phyloP scores from a whole-genome alignment of 2,113 vertebrate species.

The Eubucco bourcierii region DNA sequence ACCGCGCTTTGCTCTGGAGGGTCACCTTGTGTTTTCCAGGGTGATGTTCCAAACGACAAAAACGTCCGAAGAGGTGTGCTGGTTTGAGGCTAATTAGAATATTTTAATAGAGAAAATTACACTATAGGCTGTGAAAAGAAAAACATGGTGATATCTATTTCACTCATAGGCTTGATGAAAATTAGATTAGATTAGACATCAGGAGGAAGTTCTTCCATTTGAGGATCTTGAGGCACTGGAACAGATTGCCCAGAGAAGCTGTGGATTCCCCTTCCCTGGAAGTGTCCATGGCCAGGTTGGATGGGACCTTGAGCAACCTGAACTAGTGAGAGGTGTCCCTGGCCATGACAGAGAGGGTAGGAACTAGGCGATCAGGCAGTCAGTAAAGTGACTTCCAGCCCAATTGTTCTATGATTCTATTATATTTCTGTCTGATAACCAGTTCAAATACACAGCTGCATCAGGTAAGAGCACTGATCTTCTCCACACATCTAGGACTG shows the following conservation, averaged over 20 bases:
- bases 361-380: not conserved
- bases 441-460: not conserved
- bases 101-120: no score
- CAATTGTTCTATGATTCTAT: not conserved
- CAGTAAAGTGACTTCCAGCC: not conserved
- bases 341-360: not conserved
- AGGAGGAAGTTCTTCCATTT: not conserved
- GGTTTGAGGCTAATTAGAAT: no score
- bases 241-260: not conserved
- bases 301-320: not conserved
- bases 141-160: no score
- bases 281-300: not conserved
- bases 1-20: accelerated
- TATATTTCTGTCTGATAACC: not conserved
- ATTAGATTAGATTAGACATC: not conserved
- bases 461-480: not conserved
- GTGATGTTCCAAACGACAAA: not conserved
- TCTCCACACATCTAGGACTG: not conserved
- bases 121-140: no score
- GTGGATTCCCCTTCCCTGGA: not conserved
- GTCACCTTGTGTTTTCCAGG: not conserved
- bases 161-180: no score
- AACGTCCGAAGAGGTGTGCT: not conserved
- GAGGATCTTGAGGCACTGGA: not conserved
- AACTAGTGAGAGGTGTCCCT: not conserved